Evolutionary conservation across 2,113 vertebrate genomes (phyloP).

Genomic region (Pterocles orientalis): DNA sequence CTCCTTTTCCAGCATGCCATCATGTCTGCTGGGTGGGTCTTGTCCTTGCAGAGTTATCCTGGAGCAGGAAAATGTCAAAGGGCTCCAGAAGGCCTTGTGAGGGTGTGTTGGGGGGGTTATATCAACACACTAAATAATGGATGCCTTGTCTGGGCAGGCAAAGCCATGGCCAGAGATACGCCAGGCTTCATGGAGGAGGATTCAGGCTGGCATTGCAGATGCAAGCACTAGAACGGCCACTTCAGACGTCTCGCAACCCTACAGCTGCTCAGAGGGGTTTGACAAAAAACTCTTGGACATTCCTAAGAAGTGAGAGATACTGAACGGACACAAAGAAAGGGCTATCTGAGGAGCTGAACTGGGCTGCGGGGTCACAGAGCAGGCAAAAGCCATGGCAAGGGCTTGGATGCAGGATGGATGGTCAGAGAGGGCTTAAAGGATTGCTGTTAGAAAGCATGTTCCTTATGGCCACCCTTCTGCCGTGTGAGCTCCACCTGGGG

Average conservation of each 20-base stretch:
- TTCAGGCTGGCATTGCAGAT: background rate
- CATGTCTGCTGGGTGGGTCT: background rate
- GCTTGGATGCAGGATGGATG: background rate
- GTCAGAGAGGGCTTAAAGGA: background rate
- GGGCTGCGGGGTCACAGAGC: background rate
- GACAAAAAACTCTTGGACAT: background rate
- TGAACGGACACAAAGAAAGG: background rate
- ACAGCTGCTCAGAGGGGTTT: background rate
- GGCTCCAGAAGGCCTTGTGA: background rate
- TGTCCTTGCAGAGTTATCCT: background rate
- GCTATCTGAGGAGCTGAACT: background rate
- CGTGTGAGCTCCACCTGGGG: rapidly evolving
- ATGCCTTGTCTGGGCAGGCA: background rate
- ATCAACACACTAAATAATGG: background rate
- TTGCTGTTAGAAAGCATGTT: background rate
- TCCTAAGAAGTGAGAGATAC: background rate
- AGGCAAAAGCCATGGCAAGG: background rate
- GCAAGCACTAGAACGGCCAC: background rate
- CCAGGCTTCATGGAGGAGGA: background rate
- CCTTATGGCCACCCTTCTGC: background rate
- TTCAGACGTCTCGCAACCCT: background rate
- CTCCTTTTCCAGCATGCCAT: background rate
- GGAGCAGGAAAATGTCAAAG: background rate
- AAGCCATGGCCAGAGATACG: background rate
- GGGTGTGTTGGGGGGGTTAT: background rate